Evolutionary conservation across 2,113 vertebrate species (phyloP).

Genomic region (Anser cygnoides): DNA sequence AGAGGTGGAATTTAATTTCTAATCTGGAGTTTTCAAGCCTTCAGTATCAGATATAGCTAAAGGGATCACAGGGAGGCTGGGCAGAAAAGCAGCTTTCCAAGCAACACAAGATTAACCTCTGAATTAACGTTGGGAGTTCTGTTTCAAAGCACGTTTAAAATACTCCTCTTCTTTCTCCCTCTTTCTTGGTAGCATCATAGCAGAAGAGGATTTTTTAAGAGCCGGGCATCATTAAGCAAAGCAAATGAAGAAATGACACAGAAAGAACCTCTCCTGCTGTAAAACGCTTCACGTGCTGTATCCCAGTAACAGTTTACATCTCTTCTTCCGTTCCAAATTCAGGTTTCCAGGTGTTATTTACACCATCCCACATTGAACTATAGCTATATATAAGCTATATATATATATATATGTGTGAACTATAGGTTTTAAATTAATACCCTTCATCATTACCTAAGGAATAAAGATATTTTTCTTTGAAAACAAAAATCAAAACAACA

Average conservation of each 20-base stretch:
- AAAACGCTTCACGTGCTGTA: not conserved
- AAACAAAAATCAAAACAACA: not conserved
- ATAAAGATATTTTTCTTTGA: not conserved
- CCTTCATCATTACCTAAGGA: not conserved
- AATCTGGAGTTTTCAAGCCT: constrained; percentile 38
- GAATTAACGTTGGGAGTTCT: not conserved
- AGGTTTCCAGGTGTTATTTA: not conserved
- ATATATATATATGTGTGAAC: too few species aligned
- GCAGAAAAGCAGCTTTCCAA: constrained; percentile 21
- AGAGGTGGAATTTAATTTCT: constrained; percentile 45
- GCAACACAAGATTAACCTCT: not conserved
- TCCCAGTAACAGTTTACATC: not conserved
- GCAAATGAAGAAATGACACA: not conserved
- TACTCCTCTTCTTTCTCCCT: not conserved
- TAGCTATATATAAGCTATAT: too few species aligned
- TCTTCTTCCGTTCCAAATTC: not conserved
- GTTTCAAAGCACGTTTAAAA: not conserved
- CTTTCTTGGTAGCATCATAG: not conserved
- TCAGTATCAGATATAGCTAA: constrained; percentile 11
- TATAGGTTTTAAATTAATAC: not conserved
- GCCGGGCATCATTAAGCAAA: not conserved
- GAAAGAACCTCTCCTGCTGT: not conserved
- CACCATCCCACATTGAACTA: not conserved
- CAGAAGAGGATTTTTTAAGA: not conserved
- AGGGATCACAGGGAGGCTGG: constrained; percentile 13